Evolutionary conservation across 2,797 vertebrate genomes (phyloP).

Genomic region (Premnoplex brunnescens): DNA sequence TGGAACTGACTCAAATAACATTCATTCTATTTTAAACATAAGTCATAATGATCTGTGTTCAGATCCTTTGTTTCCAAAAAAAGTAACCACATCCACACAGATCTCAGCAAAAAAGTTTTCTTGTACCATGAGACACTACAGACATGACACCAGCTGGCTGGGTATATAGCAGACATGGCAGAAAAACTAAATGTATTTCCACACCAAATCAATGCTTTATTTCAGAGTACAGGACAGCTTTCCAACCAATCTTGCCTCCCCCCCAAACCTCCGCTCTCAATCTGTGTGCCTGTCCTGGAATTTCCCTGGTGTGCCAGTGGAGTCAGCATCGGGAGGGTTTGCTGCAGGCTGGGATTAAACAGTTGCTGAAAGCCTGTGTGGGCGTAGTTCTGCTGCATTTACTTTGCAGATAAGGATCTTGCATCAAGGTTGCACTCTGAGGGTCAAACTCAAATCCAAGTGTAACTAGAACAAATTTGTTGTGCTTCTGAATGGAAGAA

Average conservation of each 20-base stretch:
- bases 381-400: neutral
- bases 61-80: neutral
- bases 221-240: neutral
- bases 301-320: neutral
- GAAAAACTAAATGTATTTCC: neutral
- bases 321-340: neutral
- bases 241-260: neutral
- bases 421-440: neutral
- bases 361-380: neutral
- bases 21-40: constrained; percentile 57
- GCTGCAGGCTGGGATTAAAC: neutral
- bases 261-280: neutral
- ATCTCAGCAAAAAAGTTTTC: neutral
- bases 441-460: neutral
- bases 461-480: neutral
- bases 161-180: neutral
- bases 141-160: neutral
- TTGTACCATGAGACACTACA: neutral
- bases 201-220: neutral
- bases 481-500: neutral
- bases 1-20: constrained; percentile 24
- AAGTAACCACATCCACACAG: neutral
- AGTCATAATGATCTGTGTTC: neutral
- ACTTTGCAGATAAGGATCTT: constrained; percentile 3
- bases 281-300: neutral